Evolutionary conservation across 2,797 vertebrate species (phyloP).

Genomic region (Epinephelus coioides): DNA sequence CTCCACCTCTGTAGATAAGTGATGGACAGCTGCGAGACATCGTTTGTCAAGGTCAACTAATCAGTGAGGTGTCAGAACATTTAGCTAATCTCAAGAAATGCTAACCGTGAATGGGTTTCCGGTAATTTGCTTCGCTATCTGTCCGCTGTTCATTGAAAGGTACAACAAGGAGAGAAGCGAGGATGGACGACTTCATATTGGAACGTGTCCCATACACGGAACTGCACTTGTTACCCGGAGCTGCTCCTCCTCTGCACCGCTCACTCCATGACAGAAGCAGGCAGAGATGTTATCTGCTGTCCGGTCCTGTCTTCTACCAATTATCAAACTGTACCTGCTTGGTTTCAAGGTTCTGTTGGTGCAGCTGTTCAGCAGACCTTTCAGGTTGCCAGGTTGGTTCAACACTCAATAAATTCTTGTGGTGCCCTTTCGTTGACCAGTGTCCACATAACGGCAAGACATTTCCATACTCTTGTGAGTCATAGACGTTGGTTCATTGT

Average conservation of each 20-base stretch:
- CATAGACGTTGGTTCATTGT: not conserved
- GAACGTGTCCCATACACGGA: constrained; percentile 56
- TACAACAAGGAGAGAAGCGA: constrained; percentile 14
- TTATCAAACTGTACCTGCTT: constrained; percentile 81
- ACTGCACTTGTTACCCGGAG: not conserved
- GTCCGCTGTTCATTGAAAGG: not conserved
- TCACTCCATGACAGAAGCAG: not conserved
- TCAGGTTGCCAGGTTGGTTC: constrained; percentile 83
- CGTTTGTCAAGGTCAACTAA: constrained; percentile 36
- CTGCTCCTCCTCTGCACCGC: not conserved
- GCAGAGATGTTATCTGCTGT: constrained; percentile 73
- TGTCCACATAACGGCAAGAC: not conserved
- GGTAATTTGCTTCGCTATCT: not conserved
- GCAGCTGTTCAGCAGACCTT: constrained; percentile 82
- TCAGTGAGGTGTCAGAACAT: constrained; percentile 6
- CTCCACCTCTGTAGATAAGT: constrained; percentile 33
- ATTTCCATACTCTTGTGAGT: not conserved
- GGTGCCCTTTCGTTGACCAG: not conserved
- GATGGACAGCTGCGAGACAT: constrained; percentile 35
- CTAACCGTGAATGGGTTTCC: not conserved
- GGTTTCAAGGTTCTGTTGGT: constrained; percentile 81
- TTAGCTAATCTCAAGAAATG: not conserved
- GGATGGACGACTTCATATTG: constrained; percentile 49
- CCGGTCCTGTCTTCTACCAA: constrained; percentile 66
- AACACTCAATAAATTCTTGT: not conserved